A percentile compares a stretch with the other conserved stretches of the same genome.
These are phyloP conservation scores for Numida meleagris DNA, from an alignment of 2,113 vertebrate genomes.

Conservation along the genomic window DNA sequence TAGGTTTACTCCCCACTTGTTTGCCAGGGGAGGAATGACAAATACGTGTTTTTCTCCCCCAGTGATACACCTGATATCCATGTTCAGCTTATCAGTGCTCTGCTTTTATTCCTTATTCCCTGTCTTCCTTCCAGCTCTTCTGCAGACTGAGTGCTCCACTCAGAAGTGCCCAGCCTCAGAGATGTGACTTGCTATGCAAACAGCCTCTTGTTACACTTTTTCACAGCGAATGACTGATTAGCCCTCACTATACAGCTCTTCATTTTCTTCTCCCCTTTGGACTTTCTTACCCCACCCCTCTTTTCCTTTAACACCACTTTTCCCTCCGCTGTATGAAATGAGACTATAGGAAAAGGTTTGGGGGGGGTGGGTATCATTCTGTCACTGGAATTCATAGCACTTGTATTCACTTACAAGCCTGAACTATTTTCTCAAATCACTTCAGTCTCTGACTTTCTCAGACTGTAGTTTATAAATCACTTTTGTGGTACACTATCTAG, in stretches of 20 bases:
- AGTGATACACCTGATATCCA: conserved; percentile 12
- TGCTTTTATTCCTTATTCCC: conserved; percentile 24
- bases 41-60: conserved; percentile 22
- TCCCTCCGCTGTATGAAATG: conserved; percentile 71
- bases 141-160: conserved; percentile 59
- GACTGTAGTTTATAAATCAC: conserved; percentile 79
- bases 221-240: conserved; percentile 67
- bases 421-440: conserved; percentile 75
- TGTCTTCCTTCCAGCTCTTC: neutral
- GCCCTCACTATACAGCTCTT: conserved; percentile 34
- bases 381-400: conserved; percentile 77
- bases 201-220: conserved; percentile 73
- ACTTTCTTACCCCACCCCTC: neutral
- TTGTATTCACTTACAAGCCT: conserved; percentile 77
- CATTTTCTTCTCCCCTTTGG: conserved; percentile 29
- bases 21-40: neutral
- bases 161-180: conserved; percentile 63
- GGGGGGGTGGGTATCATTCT: conserved; percentile 60
- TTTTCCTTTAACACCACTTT: conserved; percentile 50
- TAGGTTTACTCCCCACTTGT: conserved; percentile 35
- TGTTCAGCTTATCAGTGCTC: conserved; percentile 17
- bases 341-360: conserved; percentile 67
- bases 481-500: conserved; percentile 54
- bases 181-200: conserved; percentile 72
- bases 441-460: conserved; percentile 71